Base-by-base conservation (phyloP, 2,888 invertebrate species). In the Lottia scabra region DNA sequence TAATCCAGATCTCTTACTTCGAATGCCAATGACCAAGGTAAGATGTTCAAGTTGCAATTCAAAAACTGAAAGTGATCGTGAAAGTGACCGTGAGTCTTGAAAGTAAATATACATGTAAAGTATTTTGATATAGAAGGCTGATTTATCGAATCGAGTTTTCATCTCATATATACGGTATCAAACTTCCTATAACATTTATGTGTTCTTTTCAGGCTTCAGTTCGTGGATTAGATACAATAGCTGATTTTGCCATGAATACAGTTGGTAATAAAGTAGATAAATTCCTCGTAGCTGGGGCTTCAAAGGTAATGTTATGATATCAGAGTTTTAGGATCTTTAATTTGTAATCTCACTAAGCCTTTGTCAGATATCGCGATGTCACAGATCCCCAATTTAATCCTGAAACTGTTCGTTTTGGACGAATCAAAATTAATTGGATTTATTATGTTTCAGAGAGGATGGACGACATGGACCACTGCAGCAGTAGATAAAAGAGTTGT, bases 21-120 rank as follows among this genome's bases (percentile, higher is more conserved):
- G 83, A 15, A 78, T 87, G 79, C 87, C 87, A 19, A 87, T 86
- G 86, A 87, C 86, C 6, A 86, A 87, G 83, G 86, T 85, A 76
- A 19, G 26, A 16, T 46, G 13, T 38, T 38, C 8, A 38, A 38
- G n/a, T n/a, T n/a, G n/a, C n/a, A n/a, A n/a, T n/a, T n/a, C n/a
- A n/a, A n/a, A n/a, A n/a, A n/a, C n/a, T n/a, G n/a, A n/a, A n/a
- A n/a, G n/a, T n/a, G n/a, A n/a, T n/a, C n/a, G n/a, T n/a, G n/a
- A n/a, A n/a, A n/a, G n/a, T n/a, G n/a, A n/a, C n/a, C n/a, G n/a
- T n/a, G n/a, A n/a, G n/a, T n/a, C n/a, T n/a, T n/a, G n/a, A n/a
- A n/a, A n/a, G n/a, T n/a, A n/a, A n/a, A n/a, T n/a, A n/a, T n/a
- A n/a, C n/a, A n/a, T n/a, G n/a, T n/a, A n/a, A n/a, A n/a, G n/a